Base-by-base conservation (phyloP, 2,797 vertebrate species). In the Pempheris klunzingeri region DNA sequence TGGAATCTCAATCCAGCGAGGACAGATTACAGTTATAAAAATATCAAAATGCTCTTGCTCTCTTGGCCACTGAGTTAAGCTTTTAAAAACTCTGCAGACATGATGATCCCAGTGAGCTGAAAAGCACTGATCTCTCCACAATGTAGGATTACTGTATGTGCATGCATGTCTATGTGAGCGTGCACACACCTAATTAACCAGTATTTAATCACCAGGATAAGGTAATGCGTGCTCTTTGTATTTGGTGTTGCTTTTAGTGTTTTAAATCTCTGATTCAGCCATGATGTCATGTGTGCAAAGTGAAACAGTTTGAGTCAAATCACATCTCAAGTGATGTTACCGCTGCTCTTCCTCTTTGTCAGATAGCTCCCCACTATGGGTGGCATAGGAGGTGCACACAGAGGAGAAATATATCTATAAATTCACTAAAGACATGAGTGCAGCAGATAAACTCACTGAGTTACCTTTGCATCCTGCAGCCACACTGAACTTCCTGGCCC, bases 1-100 rank as follows among this genome's bases (percentile, higher is more conserved):
- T 72, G 50, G 20, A 76, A 75, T 78, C 50, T 77, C 75, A 82
- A 70, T 77, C 82, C 75, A 81, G 44, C 13, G 26, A 63, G 46
- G 55, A 71, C 67, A 90, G 89, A 93, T 89, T 91, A 91, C 22
- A 46, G 78, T 73, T 70, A 78, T 81, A 80, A 88, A 91, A 93
- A 90, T 74, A 87, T 80, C 47, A 77, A 82, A 83, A 87, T 74
- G 86, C 78, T 84, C 76, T 78, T 55, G 75, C 68, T 87, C 87
- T 77, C 44, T 74, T 74, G 36, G 80, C 68, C 53, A 22, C 74
- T 22, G 52, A 75, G 78, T 77, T 91, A 90, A 92, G 87, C 90
- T 75, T 90, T 89, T 90, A 88, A 92, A 91, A 90, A 81, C 82
- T 83, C 78, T 63, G 78, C 76, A 71, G 70, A 84, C 85, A 78